These are phyloP conservation scores for Steinernema feltiae DNA, from an alignment of 1,140 invertebrate species.

Conservation along the genomic window DNA sequence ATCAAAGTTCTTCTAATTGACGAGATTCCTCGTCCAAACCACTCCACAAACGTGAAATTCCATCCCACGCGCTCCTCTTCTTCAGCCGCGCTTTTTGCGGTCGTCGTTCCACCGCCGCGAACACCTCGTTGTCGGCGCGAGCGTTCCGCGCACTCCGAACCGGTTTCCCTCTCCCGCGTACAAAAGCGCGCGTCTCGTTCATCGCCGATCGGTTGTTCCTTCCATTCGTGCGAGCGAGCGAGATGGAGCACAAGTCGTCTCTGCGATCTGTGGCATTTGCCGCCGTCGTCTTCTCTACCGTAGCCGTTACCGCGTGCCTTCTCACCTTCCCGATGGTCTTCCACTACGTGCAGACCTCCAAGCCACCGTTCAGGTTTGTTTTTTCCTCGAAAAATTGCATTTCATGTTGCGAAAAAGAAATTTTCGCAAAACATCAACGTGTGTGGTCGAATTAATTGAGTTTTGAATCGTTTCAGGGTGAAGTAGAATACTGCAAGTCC, in stretches of 20 bases:
- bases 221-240: neutral
- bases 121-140: too few relatives aligned
- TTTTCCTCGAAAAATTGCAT: too few relatives aligned
- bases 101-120: constrained; percentile 1
- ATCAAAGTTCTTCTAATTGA: too few relatives aligned
- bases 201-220: neutral
- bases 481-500: constrained; percentile 57
- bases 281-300: constrained; percentile 56
- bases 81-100: neutral
- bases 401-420: too few relatives aligned
- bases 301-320: constrained; percentile 55
- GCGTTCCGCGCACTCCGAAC: neutral
- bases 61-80: neutral
- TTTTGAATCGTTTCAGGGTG: constrained; percentile 41
- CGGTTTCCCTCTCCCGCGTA: neutral
- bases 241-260: constrained; percentile 36
- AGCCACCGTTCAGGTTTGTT: constrained; percentile 49
- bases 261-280: constrained; percentile 52
- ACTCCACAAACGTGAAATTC: neutral
- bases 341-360: constrained; percentile 57
- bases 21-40: neutral
- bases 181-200: too few relatives aligned
- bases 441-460: neutral
- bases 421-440: too few relatives aligned
- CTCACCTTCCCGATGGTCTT: constrained; percentile 56